These are phyloP conservation scores for Sympetrum striolatum DNA, from an alignment of 2,888 invertebrate genomes.

Conservation along the genomic window DNA sequence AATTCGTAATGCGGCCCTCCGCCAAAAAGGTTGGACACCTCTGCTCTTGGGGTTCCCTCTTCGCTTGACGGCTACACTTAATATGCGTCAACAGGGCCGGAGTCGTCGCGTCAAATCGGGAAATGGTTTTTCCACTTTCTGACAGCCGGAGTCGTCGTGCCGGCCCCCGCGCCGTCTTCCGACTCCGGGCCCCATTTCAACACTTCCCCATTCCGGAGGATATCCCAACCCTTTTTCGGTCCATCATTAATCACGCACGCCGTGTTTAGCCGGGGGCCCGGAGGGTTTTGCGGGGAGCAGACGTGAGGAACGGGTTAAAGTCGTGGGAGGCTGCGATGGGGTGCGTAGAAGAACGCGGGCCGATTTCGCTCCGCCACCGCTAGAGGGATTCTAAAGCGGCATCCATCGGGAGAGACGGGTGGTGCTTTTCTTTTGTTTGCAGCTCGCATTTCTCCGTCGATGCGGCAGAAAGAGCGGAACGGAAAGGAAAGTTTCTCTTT, in stretches of 20 bases:
- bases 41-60: too few relatives aligned
- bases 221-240: background rate
- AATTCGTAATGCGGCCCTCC: too few relatives aligned
- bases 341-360: background rate
- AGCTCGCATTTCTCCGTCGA: background rate
- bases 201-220: background rate
- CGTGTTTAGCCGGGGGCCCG: background rate
- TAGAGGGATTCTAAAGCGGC: background rate
- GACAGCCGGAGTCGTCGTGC: background rate
- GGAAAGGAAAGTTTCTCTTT: background rate
- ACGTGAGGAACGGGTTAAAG: background rate
- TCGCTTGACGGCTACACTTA: constrained; percentile 27
- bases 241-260: constrained; percentile 29
- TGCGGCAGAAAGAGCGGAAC: background rate
- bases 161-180: too few relatives aligned
- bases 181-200: background rate
- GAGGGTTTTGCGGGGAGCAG: too few relatives aligned
- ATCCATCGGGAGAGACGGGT: background rate
- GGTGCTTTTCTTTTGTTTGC: background rate
- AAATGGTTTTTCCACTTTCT: constrained; percentile 2
- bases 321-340: background rate
- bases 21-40: too few relatives aligned
- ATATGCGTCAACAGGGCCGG: constrained; percentile 10
- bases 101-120: constrained; percentile 11
- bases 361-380: background rate